Conservation (phyloP, 2,113 vertebrate species). For the Sebastes schlegelii region DNA sequence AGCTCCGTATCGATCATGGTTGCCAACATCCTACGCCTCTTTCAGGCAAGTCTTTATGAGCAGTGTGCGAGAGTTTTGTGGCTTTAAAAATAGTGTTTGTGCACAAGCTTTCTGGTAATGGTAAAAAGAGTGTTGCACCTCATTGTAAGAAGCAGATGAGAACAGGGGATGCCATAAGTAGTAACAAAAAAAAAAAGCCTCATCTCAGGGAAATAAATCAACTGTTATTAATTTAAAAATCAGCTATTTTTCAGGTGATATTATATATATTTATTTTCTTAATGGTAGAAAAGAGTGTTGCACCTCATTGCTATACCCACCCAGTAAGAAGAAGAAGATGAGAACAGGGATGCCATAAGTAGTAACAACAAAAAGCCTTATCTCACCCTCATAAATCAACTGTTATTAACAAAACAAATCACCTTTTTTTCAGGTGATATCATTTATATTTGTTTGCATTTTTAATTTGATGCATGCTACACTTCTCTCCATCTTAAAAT, state of each 20-base stretch:
- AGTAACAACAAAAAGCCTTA: not conserved
- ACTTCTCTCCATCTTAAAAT: slow-evolving; percentile 13
- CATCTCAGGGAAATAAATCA: no score
- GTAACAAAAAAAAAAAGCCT: no score
- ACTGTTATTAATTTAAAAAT: no score
- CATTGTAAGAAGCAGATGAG: no score
- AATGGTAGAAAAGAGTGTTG: not conserved
- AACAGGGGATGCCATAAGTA: no score
- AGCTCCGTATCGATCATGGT: slow-evolving; percentile 99
- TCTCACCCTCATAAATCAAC: not conserved
- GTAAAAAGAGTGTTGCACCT: no score
- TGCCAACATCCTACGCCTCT: slow-evolving; percentile 97
- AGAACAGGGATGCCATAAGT: not conserved
- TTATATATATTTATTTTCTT: no score
- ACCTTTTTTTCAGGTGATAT: not conserved
- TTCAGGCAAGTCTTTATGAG: slow-evolving; percentile 89
- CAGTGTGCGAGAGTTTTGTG: slow-evolving; percentile 28
- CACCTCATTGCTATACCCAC: slow-evolving; percentile 7
- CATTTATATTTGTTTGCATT: not conserved
- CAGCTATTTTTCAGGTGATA: no score
- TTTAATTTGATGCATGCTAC: not conserved
- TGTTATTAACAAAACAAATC: not conserved
- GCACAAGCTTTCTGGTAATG: no score
- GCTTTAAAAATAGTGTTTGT: not conserved
- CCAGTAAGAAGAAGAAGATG: slow-evolving; percentile 14